Conservation (phyloP, 2,113 vertebrate genomes). For the Pyxicephalus adspersus region DNA sequence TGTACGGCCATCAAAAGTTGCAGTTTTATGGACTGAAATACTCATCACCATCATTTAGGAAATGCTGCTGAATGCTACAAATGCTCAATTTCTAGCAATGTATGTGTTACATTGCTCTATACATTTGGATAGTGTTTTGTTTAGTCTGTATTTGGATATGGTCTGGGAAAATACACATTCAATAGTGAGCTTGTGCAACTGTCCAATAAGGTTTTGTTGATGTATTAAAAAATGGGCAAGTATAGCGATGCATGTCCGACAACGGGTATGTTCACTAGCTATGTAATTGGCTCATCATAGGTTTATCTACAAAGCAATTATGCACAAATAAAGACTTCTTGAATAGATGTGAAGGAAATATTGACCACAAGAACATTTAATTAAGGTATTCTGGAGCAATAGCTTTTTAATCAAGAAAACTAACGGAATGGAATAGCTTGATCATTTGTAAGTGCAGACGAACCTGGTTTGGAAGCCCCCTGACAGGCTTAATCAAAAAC, state of each 20-base stretch:
- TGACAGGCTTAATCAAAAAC: conserved; percentile 15
- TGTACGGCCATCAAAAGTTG: too few species aligned
- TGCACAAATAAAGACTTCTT: conserved; percentile 74
- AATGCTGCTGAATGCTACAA: too few species aligned
- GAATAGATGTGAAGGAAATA: conserved; percentile 83
- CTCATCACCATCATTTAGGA: too few species aligned
- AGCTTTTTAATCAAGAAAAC: conserved; percentile 60
- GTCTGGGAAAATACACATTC: too few species aligned
- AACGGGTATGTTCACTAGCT: conserved; percentile 60
- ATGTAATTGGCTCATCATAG: conserved; percentile 65
- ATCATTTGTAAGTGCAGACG: conserved; percentile 53
- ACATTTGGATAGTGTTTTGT: too few species aligned
- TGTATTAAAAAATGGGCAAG: background rate
- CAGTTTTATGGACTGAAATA: too few species aligned
- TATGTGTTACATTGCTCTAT: too few species aligned
- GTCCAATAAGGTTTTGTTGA: background rate
- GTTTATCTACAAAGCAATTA: conserved; percentile 77
- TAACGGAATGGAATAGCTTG: conserved; percentile 46
- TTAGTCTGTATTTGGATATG: too few species aligned
- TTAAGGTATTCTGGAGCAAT: conserved; percentile 78
- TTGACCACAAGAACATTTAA: conserved; percentile 82
- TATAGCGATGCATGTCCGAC: background rate
- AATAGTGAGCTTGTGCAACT: background rate
- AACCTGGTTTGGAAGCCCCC: background rate
- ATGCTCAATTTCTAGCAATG: too few species aligned